phyloP scores from a whole-genome alignment of 2,113 vertebrate genomes.

The Sturnus vulgaris region DNA sequence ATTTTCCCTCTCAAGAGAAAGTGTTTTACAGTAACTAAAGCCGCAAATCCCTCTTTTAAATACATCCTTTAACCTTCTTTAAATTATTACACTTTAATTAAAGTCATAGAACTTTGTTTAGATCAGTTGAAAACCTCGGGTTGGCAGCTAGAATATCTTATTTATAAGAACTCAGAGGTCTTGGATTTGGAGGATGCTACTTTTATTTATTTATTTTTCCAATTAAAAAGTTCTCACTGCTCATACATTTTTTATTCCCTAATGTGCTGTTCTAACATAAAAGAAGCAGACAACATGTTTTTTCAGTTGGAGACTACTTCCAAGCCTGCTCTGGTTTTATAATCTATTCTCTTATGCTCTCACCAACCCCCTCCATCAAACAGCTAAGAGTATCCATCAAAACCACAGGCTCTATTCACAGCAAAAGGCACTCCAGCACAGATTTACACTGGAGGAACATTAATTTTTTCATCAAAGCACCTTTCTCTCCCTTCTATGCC shows the following conservation, averaged over 20 bases:
- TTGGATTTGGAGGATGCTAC: neutral
- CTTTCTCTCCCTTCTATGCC: neutral
- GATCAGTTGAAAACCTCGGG: constrained; percentile 1
- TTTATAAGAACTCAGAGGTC: constrained; percentile 13
- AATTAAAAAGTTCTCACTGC: constrained; percentile 51
- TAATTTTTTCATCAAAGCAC: constrained; percentile 5
- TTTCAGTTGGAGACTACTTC: neutral
- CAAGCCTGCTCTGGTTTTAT: constrained; percentile 22
- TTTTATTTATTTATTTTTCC: constrained; percentile 62
- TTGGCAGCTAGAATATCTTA: constrained; percentile 32
- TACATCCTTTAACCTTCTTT: neutral
- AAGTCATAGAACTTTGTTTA: constrained; percentile 37
- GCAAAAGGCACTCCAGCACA: constrained; percentile 9
- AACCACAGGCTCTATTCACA: neutral
- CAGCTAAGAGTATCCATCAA: neutral
- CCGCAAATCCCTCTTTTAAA: neutral
- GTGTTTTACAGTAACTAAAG: neutral
- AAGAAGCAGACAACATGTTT: constrained; percentile 32
- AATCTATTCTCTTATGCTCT: constrained; percentile 30
- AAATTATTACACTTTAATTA: constrained; percentile 52
- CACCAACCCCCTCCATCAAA: constrained; percentile 19
- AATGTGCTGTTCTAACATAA: constrained; percentile 34
- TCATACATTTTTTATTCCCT: constrained; percentile 62
- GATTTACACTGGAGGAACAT: constrained; percentile 6
- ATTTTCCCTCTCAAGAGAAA: neutral